These are phyloP conservation scores for Psylliodes chrysocephalus DNA, from an alignment of 2,888 invertebrate species.

Conservation along the genomic window DNA sequence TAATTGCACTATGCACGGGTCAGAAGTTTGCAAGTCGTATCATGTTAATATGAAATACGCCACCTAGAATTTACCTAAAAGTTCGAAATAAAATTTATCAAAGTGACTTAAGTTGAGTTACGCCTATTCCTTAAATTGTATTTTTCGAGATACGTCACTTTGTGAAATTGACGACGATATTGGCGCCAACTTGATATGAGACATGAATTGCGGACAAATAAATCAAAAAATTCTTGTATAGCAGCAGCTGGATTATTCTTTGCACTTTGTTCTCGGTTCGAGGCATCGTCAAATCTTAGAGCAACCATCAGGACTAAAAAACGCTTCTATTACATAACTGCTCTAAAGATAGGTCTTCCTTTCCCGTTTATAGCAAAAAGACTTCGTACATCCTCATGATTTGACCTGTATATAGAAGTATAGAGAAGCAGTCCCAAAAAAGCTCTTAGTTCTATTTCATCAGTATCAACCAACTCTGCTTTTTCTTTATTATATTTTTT, in stretches of 20 bases:
- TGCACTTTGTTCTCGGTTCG: background rate
- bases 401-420: constrained; percentile 10
- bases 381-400: constrained; percentile 12
- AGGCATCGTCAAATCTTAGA: no score
- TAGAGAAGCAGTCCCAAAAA: constrained; percentile 11
- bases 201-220: background rate
- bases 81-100: no score
- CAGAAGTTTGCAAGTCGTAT: no score
- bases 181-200: background rate
- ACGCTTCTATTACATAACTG: no score
- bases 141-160: no score
- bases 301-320: no score
- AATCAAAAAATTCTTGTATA: background rate
- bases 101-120: no score
- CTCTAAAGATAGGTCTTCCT: constrained; percentile 4
- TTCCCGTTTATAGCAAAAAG: constrained; percentile 7
- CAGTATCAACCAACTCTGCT: no score
- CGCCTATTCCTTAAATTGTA: no score
- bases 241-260: background rate
- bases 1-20: no score
- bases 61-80: no score
- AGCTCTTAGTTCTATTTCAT: constrained; percentile 1
- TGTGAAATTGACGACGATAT: background rate
- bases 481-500: background rate
- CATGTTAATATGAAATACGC: no score